A percentile compares a stretch with the other conserved stretches of the same genome.
Conservation (phyloP, 2,113 vertebrate genomes). For the Oreochromis niloticus region DNA sequence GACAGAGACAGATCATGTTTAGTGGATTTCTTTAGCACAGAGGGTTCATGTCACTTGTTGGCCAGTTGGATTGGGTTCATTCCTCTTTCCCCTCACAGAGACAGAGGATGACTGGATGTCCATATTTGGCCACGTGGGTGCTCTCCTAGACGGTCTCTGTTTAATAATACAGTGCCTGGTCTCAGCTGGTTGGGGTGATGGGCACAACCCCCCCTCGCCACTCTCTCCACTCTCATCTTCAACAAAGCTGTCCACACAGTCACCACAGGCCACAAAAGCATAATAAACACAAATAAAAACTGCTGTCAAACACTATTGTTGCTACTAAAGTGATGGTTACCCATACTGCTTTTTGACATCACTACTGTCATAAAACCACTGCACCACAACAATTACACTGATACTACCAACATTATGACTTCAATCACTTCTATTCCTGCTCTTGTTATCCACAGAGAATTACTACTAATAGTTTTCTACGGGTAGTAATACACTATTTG, state of each 20-base stretch:
- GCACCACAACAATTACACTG: neutral
- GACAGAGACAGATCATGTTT: slow-evolving; percentile 16
- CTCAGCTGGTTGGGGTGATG: slow-evolving; percentile 42
- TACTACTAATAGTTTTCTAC: neutral
- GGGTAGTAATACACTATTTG: neutral
- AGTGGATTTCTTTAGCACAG: slow-evolving; percentile 1
- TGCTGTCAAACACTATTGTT: neutral
- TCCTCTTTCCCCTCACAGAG: neutral
- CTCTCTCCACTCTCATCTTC: neutral
- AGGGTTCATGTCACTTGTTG: slow-evolving; percentile 14
- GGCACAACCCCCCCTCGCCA: neutral
- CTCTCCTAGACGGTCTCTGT: slow-evolving; percentile 39
- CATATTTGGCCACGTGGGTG: slow-evolving; percentile 67
- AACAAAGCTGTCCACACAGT: neutral
- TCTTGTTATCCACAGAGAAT: neutral
- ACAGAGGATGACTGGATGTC: slow-evolving; percentile 40
- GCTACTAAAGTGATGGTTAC: neutral
- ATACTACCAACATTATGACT: neutral
- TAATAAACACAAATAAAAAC: neutral
- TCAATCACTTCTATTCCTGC: neutral
- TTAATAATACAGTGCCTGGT: slow-evolving; percentile 54
- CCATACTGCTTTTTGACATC: neutral
- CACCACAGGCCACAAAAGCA: neutral
- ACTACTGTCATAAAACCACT: neutral
- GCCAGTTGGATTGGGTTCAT: slow-evolving; percentile 1